A percentile compares a stretch with the other conserved stretches of the same genome.
These are phyloP conservation scores for Sinelater perroti DNA, from an alignment of 2,888 invertebrate species.

Conservation along the genomic window DNA sequence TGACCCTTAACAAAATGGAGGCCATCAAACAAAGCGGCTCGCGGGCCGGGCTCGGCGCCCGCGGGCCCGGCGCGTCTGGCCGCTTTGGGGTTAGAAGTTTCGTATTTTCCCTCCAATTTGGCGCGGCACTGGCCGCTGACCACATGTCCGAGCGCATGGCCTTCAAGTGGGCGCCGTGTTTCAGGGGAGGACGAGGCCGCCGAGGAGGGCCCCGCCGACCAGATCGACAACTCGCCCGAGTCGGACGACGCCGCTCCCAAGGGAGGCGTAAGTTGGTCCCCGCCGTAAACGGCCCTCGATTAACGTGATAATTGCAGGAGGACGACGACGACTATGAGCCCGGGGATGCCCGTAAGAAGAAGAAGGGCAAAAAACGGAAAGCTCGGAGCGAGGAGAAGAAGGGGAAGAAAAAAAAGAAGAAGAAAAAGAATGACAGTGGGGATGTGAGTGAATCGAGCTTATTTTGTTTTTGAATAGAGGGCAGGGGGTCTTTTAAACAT, in stretches of 20 bases:
- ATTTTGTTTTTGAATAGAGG: too few species aligned
- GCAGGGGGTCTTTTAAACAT: too few species aligned
- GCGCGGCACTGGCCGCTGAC: constrained; percentile 55
- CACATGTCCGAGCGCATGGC: constrained; percentile 53
- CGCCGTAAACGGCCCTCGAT: neutral
- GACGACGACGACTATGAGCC: constrained; percentile 90
- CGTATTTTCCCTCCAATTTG: constrained; percentile 56
- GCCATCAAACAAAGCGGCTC: constrained; percentile 80
- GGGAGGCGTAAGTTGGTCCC: constrained; percentile 60
- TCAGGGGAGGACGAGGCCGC: constrained; percentile 74
- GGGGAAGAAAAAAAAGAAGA: constrained; percentile 94
- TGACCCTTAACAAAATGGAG: constrained; percentile 83
- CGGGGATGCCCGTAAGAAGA: constrained; percentile 85
- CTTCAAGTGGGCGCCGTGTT: constrained; percentile 41
- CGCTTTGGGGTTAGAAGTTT: constrained; percentile 56
- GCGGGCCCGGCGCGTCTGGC: constrained; percentile 10
- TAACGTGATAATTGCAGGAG: constrained; percentile 62
- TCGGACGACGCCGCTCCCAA: constrained; percentile 75
- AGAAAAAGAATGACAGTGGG: constrained; percentile 91
- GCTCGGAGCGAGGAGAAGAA: constrained; percentile 90
- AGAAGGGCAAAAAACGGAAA: constrained; percentile 94
- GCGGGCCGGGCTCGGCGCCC: constrained; percentile 64
- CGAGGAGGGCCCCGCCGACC: constrained; percentile 72
- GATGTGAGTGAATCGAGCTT: constrained; percentile 70
- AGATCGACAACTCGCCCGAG: constrained; percentile 76